Percentiles rank a stretch among this genome's conserved stretches.
These are phyloP conservation scores for Gryllus longicercus DNA, from an alignment of 2,888 invertebrate genomes.

Conservation along the genomic window DNA sequence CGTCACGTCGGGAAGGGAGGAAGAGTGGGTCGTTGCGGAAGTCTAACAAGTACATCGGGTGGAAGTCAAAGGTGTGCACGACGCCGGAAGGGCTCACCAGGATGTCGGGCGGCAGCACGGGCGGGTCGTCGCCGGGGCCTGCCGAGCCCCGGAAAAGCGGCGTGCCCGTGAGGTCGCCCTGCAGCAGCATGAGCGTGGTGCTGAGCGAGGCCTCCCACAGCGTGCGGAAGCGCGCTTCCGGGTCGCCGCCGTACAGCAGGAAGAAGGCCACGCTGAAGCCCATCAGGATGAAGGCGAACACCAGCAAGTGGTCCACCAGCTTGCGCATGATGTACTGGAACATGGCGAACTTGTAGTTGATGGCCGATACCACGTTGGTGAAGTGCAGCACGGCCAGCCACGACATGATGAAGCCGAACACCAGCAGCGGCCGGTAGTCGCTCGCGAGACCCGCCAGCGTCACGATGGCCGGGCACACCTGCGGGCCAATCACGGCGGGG, in stretches of 20 bases:
- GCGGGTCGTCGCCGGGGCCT: neutral
- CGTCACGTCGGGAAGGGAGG: too few species aligned
- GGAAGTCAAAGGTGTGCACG: too few species aligned
- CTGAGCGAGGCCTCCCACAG: neutral
- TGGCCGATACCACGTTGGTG: neutral
- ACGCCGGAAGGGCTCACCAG: too few species aligned
- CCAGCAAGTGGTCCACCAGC: neutral
- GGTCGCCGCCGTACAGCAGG: neutral
- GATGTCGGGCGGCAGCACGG: neutral
- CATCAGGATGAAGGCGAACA: neutral
- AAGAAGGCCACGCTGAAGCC: neutral
- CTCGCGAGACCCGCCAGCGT: neutral
- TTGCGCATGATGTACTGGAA: constrained; percentile 17
- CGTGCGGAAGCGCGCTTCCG: neutral
- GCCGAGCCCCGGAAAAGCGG: neutral
- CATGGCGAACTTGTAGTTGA: constrained; percentile 6
- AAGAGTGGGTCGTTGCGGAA: too few species aligned
- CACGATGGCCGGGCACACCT: neutral
- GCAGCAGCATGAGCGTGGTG: neutral
- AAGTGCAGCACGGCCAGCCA: neutral
- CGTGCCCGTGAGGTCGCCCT: neutral
- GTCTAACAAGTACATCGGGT: too few species aligned
- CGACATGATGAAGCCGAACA: neutral
- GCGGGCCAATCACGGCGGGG: neutral
- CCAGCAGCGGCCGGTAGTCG: neutral